Base-by-base conservation (phyloP, 2,113 vertebrate genomes). In the Xerus inauris region DNA sequence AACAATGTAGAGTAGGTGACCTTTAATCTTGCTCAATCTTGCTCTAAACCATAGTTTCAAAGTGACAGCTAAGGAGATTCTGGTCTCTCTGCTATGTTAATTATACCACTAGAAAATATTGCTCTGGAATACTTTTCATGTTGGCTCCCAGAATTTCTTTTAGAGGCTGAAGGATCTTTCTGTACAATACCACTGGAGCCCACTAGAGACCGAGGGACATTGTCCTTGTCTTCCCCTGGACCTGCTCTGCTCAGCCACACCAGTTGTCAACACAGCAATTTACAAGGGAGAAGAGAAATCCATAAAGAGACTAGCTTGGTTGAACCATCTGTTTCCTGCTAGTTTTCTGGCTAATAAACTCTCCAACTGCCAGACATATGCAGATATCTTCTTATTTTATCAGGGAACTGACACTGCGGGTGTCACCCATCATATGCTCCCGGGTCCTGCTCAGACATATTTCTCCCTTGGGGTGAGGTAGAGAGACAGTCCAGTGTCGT, bases 401-500 rank as follows among this genome's bases (percentile, higher is more conserved):
- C 54, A n/a, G 28, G 2, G 57, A 88, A 3, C 11, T 75, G 85
- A 32, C 45, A n/a, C 0, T 6, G 49, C 24, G 20, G 73, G n/a
- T 26, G 7, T 30, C 12, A 4, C 13, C 59, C 38, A 26, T 49
- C 72, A 47, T 38, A 5, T 84, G 32, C 35, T 71, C 5, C 14
- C 8, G 2, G 12, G 30, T n/a, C 59, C 24, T 62, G 16, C 35
- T 73, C 51, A 65, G 51, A 72, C 32, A 54, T 14, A 11, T 42
- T 62, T 62, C 65, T 62, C 30, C n/a, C 35, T 64, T 79, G 6
- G 26, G 40, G 28, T 7, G 42, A 35, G 3, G 13, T 14, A 19
- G 19, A 51, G 32, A 28, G n/a, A 40, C 11, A 35, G 11, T 51
- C 8, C 5, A 1, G 0, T 6, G 0, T 22, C 2, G 1, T 5